Base-by-base conservation (phyloP, 2,113 vertebrate genomes). In the Gobio gobio region DNA sequence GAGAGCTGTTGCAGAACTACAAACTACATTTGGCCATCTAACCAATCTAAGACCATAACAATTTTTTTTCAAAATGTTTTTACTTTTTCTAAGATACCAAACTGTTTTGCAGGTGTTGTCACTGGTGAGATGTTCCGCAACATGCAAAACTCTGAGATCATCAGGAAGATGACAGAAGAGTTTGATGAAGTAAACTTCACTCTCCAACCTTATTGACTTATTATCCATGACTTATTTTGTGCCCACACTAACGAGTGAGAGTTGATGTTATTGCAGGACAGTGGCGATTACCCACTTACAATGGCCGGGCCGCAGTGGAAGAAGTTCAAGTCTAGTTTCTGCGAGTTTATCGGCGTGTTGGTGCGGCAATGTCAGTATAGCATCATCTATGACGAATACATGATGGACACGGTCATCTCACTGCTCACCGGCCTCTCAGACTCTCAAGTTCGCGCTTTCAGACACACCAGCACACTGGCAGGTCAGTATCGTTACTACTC, bases 101-200 rank as follows among this genome's bases (percentile, higher is more conserved):
- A 43, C 8, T 2, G 22, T 43, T 16, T 20, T 75, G 10, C 90
- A 99, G 98, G 98, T 90, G 97, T 99, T 92, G 98, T 99, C 89
- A 96, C 96, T 90, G 97, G 97, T 87, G 98, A 99, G 93, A 99
- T 99, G 98, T 99, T 99, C 90, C 96, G 97, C 83, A 98, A 99
- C 89, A 99, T 99, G 98, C 98, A 99, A 92, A 99, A 99, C 92
- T 98, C 98, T 88, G 98, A 99, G 94, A 99, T 99, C 92, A 99
- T 99, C 92, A 94, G 98, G 87, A 97, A 98, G 95, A 99, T 99
- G 98, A 99, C 98, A 26, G 98, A 99, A 90, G 98, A 99, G 92
- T 99, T 99, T 93, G 98, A 99, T 93, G 98, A 99, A 97, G 98
- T 99, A 97, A 75, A 12, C 20, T 51, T 58, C 2, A 10, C 22